A percentile compares a stretch with the other conserved stretches of the same genome.
These are phyloP conservation scores for Brassicogethes aeneus DNA, from an alignment of 2,888 invertebrate species.

Conservation along the genomic window DNA sequence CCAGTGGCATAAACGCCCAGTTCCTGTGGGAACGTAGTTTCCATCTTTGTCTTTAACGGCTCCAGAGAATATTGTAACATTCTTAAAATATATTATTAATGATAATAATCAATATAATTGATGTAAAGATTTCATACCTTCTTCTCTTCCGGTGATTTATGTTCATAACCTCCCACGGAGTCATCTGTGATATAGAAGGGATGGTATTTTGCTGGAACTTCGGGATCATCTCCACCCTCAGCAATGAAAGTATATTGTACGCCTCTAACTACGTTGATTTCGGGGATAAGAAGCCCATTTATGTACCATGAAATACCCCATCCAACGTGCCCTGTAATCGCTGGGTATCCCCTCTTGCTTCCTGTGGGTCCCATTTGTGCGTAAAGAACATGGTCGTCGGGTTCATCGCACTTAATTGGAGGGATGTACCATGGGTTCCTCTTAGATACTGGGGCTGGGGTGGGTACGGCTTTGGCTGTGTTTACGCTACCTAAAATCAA, in stretches of 20 bases:
- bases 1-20: constrained; percentile 84
- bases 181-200: constrained; percentile 92
- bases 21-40: constrained; percentile 62
- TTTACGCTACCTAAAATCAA: constrained; percentile 7
- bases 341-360: constrained; percentile 80
- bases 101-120: background rate
- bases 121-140: constrained; percentile 46
- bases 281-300: constrained; percentile 85
- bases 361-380: constrained; percentile 92
- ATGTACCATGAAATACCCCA: constrained; percentile 95
- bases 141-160: constrained; percentile 74
- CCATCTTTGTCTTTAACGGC: constrained; percentile 61
- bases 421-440: constrained; percentile 77
- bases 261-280: constrained; percentile 81
- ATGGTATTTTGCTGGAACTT: constrained; percentile 75
- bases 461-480: constrained; percentile 39
- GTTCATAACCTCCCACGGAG: constrained; percentile 80
- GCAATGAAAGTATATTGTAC: constrained; percentile 80
- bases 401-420: constrained; percentile 79
- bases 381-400: constrained; percentile 84
- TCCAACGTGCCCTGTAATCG: constrained; percentile 85
- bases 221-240: constrained; percentile 76
- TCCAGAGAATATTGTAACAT: constrained; percentile 74
- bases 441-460: constrained; percentile 54
- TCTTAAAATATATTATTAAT: constrained; percentile 43